Evolutionary conservation across 2,888 invertebrate species (phyloP), one percentile per base, ranked within the genome.

Genomic region (Thysanoteuthis rhombus): DNA sequence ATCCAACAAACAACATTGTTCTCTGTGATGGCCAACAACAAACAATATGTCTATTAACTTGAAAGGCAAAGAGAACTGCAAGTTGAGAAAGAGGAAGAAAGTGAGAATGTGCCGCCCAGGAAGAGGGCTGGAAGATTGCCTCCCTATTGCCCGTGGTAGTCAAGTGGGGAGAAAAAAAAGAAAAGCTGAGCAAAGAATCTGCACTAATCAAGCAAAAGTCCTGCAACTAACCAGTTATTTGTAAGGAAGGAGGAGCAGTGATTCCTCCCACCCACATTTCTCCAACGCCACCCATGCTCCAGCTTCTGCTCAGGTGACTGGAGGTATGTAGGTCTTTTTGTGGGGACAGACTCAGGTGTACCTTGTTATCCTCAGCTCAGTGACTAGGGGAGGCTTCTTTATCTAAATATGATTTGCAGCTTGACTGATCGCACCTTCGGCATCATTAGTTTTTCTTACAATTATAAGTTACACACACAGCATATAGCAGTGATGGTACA

Each of bases 201-300:
- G 75, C 75, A n/a, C n/a, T 75, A 75, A 75, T 75, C 75, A 75
- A 75, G 75, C 75, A 75, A 75, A 75, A 75, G n/a, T 75, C 75
- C 75, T 75, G 75, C 75, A 75, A 75, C 32, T 32, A 45, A 32
- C 28, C 75, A n/a, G 8, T 10, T 25, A 42, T 16, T 42, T 42
- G 42, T 42, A 42, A 25, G 52, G 52, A 22, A 22, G 25, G 52
- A 5, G 52, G 52, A 25, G 47, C 47, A 47, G 47, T 4, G 25
- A 22, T 16, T 47, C 40, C 10, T 40, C 0, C 10, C 40, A 0
- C 25, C 19, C 39, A 40, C 22, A 8, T n/a, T 22, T 6, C 36
- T 36, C 36, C 22, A 28, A 91, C 32, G 5, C 28, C 42, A 39
- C 75, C 16, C n/a, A 75, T 36, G 19, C 40, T 32, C 36, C 40